phyloP scores from a whole-genome alignment of 2,888 invertebrate species.

The Abrostola triplasia region DNA sequence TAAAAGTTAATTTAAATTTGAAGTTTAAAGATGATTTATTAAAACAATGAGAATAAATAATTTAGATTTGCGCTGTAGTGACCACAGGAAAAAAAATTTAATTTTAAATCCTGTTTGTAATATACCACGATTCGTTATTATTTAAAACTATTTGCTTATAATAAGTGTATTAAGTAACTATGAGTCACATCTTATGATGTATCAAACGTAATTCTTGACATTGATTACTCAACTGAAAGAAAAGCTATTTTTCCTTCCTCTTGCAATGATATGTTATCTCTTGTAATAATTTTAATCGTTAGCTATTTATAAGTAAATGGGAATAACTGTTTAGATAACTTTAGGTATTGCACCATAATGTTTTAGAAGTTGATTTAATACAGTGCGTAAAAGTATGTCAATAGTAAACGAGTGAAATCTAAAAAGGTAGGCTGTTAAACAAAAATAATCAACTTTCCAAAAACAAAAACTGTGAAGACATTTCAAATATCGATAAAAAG shows the following conservation, averaged over 20 bases:
- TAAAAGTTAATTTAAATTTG: too few species aligned
- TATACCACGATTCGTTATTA: neutral
- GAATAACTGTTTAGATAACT: too few species aligned
- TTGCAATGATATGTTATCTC: too few species aligned
- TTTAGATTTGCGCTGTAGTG: neutral
- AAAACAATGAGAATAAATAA: neutral
- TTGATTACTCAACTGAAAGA: too few species aligned
- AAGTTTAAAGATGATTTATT: too few species aligned
- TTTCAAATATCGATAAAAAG: neutral
- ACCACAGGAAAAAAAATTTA: neutral
- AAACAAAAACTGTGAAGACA: neutral
- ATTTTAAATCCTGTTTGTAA: neutral
- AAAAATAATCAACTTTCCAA: neutral
- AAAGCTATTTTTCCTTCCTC: too few species aligned
- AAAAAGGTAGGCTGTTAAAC: slow-evolving; percentile 2
- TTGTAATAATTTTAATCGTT: too few species aligned
- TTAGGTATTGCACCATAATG: too few species aligned
- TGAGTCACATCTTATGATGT: too few species aligned
- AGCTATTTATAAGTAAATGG: neutral
- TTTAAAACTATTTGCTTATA: too few species aligned
- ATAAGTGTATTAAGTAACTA: too few species aligned
- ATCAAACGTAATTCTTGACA: too few species aligned
- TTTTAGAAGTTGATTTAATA: neutral
- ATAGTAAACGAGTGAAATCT: slow-evolving; percentile 5
- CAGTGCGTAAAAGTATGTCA: neutral